Evolutionary conservation across 2,113 vertebrate genomes (phyloP).

Genomic region (Eubucco bourcierii): DNA sequence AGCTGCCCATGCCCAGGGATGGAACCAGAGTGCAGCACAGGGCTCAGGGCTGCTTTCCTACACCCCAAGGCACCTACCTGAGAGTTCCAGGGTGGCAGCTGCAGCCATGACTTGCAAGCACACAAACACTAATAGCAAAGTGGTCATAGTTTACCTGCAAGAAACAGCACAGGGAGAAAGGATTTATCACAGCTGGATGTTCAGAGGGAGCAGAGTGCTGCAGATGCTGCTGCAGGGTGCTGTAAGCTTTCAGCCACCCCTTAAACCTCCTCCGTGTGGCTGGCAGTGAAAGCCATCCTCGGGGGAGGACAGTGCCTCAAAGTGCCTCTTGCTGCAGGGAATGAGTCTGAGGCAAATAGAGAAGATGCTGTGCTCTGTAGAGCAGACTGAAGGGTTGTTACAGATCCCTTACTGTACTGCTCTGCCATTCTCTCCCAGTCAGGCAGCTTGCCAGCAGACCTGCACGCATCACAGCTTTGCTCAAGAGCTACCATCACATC

Average conservation of each 20-base stretch:
- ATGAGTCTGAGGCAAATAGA: background rate
- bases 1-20: accelerated
- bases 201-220: too few species aligned
- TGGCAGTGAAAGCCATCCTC: background rate
- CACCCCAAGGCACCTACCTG: constrained; percentile 62
- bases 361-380: background rate
- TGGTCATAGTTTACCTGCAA: constrained; percentile 88
- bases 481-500: background rate
- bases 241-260: background rate
- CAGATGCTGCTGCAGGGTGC: background rate
- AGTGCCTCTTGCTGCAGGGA: background rate
- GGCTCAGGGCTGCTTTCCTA: background rate
- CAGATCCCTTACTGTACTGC: background rate
- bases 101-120: constrained; percentile 79
- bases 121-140: constrained; percentile 81
- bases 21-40: background rate
- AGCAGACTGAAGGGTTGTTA: background rate
- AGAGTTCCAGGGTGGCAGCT: constrained; percentile 75
- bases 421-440: background rate
- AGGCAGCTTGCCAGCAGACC: background rate
- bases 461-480: background rate
- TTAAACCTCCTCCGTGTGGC: background rate
- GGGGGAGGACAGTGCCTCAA: background rate
- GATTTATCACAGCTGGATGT: background rate
- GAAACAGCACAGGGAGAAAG: constrained; percentile 37